These are phyloP conservation scores for Periplaneta americana DNA, from an alignment of 1,140 invertebrate genomes.

Conservation along the genomic window DNA sequence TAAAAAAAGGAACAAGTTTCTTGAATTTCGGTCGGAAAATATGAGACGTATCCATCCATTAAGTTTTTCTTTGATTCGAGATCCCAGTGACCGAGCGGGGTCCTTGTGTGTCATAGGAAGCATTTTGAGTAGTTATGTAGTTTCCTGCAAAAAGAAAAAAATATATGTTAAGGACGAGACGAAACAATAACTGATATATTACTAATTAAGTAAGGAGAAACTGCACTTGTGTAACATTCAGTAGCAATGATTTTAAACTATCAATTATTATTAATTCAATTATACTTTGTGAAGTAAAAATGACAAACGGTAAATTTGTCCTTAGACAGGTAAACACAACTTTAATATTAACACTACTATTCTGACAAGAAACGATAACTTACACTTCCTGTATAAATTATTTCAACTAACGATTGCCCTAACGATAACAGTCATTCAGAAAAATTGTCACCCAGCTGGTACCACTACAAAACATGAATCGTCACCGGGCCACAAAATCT, in stretches of 20 bases:
- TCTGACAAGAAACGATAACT: no score
- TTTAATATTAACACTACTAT: no score
- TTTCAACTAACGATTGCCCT: background rate
- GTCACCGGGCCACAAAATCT: background rate
- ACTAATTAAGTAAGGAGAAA: no score
- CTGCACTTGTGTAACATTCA: no score
- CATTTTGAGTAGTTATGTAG: slow-evolving; percentile 44
- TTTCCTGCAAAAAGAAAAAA: background rate
- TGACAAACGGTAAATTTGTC: no score
- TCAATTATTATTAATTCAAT: no score
- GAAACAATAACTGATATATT: no score
- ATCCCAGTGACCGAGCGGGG: slow-evolving; percentile 50
- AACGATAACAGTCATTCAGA: background rate
- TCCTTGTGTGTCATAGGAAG: slow-evolving; percentile 74
- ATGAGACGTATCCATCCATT: slow-evolving; percentile 78
- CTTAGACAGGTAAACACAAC: no score
- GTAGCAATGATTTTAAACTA: no score
- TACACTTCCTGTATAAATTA: background rate
- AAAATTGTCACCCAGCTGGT: background rate
- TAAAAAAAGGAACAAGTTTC: slow-evolving; percentile 93
- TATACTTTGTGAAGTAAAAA: no score
- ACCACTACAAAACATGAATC: background rate
- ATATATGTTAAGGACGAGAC: no score
- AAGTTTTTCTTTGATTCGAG: slow-evolving; percentile 60
- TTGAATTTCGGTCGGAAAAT: slow-evolving; percentile 86